Evolutionary conservation across 1,140 invertebrate species (phyloP), one percentile per base, ranked within the genome.

Genomic region (Sogatella furcifera): DNA sequence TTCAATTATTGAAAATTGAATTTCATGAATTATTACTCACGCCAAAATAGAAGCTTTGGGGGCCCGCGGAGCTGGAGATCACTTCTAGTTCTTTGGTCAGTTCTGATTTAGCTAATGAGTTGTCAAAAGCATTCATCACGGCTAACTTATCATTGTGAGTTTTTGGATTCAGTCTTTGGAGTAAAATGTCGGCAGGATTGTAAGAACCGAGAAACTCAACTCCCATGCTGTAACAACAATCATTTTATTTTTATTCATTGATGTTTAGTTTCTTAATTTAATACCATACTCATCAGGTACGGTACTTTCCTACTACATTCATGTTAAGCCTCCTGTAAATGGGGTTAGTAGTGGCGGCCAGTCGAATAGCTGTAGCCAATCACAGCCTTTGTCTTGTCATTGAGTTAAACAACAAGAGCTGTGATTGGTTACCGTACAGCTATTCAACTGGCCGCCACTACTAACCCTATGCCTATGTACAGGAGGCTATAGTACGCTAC

Each of bases 141-240:
- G 46, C 15, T 10, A 19, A 1, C 21, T 19, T 19, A 19, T 19
- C 21, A 22, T 19, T 1, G 2, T 6, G 15, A 49, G 6, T 49
- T 49, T 9, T 19, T 78, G 79, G 55, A 76, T 72, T 83, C 21
- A 87, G 71, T 49, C 82, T 79, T 28, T 78, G 72, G 6, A 89
- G 81, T 67, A 82, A 84, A 69, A 84, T 85, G 70, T 89, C 86
- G 0, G 86, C 85, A 11, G 81, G 80, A 71, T 88, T 89, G 71
- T 80, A 89, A 3, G 79, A 79, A 9, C 78, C 63, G 0, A 84
- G 84, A 67, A 84, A 86, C 11, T 70, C 65, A 44, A 79, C 75
- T 15, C 79, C 79, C 56, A 84, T 67, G 43, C 82, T 84, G 63
- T 13, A 71, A 69, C 65, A n/a, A 53, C 24, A 60, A 41, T 53